phyloP scores from a whole-genome alignment of 1,140 invertebrate genomes.

The Halesus radiatus region DNA sequence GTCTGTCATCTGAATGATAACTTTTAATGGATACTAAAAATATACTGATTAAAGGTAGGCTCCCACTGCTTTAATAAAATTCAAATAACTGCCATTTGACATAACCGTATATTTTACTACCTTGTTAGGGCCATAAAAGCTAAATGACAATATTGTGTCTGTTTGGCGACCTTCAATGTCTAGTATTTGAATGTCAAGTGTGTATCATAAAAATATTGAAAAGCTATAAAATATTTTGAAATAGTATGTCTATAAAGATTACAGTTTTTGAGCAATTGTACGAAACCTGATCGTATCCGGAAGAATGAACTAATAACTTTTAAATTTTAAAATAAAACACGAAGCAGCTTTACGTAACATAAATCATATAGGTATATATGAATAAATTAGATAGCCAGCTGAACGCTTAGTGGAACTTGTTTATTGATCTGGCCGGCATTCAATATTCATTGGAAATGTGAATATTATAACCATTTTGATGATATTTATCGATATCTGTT shows the following conservation, averaged over 20 bases:
- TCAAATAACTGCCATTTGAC: no score
- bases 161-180: background rate
- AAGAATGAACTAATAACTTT: conserved; percentile 25
- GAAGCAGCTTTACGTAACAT: conserved; percentile 9
- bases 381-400: conserved; percentile 18
- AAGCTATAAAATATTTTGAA: conserved; percentile 10
- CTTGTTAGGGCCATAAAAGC: background rate
- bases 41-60: no score
- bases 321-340: background rate
- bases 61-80: no score
- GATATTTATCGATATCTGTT: conserved; percentile 10
- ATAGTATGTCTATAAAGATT: background rate
- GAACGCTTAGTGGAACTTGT: conserved; percentile 15
- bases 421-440: background rate
- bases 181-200: background rate
- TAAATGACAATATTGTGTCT: background rate
- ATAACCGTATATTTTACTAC: background rate
- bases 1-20: no score
- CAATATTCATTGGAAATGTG: conserved; percentile 24
- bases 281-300: conserved; percentile 17
- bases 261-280: conserved; percentile 22
- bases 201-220: conserved; percentile 30
- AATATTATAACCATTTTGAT: background rate
- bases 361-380: conserved; percentile 42
- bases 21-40: no score